phyloP scores from a whole-genome alignment of 2,888 invertebrate genomes.

The Limnephilus auricula region DNA sequence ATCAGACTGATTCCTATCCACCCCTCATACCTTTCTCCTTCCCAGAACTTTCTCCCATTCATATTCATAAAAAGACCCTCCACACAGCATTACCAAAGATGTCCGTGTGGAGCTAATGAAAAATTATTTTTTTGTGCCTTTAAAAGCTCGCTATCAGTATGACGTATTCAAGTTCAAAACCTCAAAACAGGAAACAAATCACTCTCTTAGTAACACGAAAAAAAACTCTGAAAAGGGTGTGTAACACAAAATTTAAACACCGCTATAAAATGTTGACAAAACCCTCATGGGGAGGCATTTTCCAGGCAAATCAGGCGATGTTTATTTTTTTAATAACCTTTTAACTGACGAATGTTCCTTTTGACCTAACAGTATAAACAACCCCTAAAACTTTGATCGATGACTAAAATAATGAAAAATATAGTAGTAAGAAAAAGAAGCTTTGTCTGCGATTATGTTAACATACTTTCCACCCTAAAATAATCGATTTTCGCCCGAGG shows the following conservation, averaged over 20 bases:
- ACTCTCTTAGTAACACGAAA: background rate
- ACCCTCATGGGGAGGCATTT: background rate
- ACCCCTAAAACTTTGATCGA: background rate
- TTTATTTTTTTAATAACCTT: background rate
- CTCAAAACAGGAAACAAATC: background rate
- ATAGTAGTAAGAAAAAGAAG: background rate
- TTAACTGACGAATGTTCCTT: background rate
- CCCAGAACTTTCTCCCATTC: too few species aligned
- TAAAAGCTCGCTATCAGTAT: background rate
- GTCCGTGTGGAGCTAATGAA: too few species aligned
- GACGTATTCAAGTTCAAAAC: background rate
- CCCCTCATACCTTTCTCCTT: too few species aligned
- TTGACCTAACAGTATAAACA: background rate
- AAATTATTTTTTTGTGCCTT: too few species aligned
- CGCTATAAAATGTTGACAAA: background rate
- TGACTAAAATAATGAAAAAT: conserved; percentile 2
- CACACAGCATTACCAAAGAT: too few species aligned
- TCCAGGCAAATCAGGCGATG: background rate
- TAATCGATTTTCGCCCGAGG: background rate
- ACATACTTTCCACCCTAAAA: background rate
- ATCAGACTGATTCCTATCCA: too few species aligned
- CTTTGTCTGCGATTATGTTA: background rate
- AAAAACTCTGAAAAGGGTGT: background rate
- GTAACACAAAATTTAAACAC: background rate
- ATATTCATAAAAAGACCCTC: too few species aligned